Evolutionary conservation across 2,113 vertebrate species (phyloP), one percentile per base, ranked within the genome.

Genomic region (Zapus hudsonius): DNA sequence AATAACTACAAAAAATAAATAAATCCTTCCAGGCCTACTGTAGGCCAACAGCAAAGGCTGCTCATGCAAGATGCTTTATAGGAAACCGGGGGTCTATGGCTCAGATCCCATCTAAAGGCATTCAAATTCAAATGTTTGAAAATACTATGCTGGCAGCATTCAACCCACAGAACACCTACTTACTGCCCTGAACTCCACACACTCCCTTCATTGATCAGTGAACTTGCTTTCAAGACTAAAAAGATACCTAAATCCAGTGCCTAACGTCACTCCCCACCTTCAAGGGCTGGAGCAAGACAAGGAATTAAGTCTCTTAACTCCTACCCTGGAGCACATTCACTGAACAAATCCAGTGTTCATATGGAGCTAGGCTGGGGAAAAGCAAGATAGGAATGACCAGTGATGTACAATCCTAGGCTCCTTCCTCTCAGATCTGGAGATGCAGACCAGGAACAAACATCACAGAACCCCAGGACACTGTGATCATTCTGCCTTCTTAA

Each of bases 391-490:
- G 59, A 83, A 27, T 87, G 89, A 87, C 42, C 73, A 55, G 57
- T 57, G 83, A 31, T 29, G 70, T 29, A 57, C 33, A 44, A 85
- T n/a, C 84, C 74, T 83, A 72, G 63, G 31, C 25, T 52, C 90
- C 33, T 31, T 84, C 74, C 82, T 75, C 76, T 63, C 20, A 29
- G 27, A 81, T 57, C 29, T 59, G 57, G 2, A 93, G 20, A 86
- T 38, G 78, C 44, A 59, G 83, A 59, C n/a, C 74, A 92, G 75
- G 89, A 93, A 75, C 72, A 59, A 81, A 84, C 66, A 40, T 59
- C 23, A 88, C 64, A 74, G 33, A 33, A 31, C 19, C 47, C 47
- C 15, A 73, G 22, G 15, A 61, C 15, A 31, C 15, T 15, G 61
- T 42, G 47, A 33, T 6, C 23, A 84, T 19, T 31, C 59, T 91